phyloP scores from a whole-genome alignment of 2,113 vertebrate genomes.

The Rissa tridactyla region DNA sequence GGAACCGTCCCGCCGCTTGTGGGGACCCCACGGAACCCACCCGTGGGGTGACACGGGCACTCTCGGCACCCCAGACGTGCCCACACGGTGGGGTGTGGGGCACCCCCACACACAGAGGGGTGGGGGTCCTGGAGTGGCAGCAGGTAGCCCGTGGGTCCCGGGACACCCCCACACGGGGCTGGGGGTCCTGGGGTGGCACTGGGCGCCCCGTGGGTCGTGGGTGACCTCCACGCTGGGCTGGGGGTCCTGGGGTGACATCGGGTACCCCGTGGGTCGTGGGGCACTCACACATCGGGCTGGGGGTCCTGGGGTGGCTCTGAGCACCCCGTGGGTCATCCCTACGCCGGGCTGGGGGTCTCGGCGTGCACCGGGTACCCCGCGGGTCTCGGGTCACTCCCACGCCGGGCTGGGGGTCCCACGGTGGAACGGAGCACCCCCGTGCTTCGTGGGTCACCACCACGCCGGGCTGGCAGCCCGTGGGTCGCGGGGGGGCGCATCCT shows the following conservation, averaged over 20 bases:
- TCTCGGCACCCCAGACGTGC: neutral
- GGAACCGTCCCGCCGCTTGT: neutral
- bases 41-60: neutral
- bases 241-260: neutral
- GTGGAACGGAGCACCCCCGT: too few species aligned
- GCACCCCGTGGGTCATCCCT: neutral
- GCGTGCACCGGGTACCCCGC: too few species aligned
- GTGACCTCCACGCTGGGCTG: neutral
- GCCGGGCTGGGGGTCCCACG: neutral
- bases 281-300: neutral
- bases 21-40: neutral
- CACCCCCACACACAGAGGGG: too few species aligned
- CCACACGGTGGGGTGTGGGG: neutral
- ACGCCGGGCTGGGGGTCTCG: neutral
- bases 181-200: neutral
- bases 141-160: neutral
- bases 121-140: too few species aligned
- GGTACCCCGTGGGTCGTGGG: neutral
- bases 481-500: neutral
- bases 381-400: neutral
- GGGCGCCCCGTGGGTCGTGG: neutral
- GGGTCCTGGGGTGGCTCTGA: too few species aligned
- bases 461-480: neutral
- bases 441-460: neutral
- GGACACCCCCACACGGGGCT: neutral